Percentiles rank a stretch among this genome's conserved stretches.
Conservation (phyloP, 2,888 invertebrate species). For the Drosophila ezoana region DNA sequence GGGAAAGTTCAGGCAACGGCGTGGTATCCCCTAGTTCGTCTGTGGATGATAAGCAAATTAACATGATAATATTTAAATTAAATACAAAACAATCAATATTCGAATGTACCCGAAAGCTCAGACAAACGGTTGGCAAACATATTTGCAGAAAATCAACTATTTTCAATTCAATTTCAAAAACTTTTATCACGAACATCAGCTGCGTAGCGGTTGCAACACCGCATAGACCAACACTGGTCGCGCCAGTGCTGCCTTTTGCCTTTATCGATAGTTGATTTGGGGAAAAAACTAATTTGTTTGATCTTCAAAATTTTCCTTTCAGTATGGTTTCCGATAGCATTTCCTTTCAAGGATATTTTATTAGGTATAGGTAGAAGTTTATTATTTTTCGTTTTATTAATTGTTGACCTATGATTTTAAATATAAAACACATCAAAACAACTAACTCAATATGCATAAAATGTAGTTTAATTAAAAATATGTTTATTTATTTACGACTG, state of each 20-base stretch:
- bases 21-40: slow-evolving; percentile 74
- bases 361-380: not conserved
- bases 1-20: slow-evolving; percentile 76
- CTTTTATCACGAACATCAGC: slow-evolving; percentile 56
- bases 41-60: slow-evolving; percentile 32
- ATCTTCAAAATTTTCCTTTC: not conserved
- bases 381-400: not conserved
- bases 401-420: not conserved
- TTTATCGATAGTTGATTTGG: slow-evolving; percentile 21
- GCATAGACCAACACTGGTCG: slow-evolving; percentile 30
- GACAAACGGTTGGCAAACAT: slow-evolving; percentile 40
- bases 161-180: slow-evolving; percentile 71
- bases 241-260: not conserved
- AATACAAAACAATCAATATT: not conserved
- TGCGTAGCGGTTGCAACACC: slow-evolving; percentile 40
- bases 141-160: slow-evolving; percentile 25
- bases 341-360: no score
- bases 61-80: not conserved
- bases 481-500: slow-evolving; percentile 45
- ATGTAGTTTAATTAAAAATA: slow-evolving; percentile 25
- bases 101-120: slow-evolving; percentile 30
- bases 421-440: not conserved
- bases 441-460: slow-evolving; percentile 5
- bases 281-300: not conserved
- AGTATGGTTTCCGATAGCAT: not conserved